Base-by-base conservation (phyloP, 2,888 invertebrate genomes). In the Drosophila nigricruria region DNA sequence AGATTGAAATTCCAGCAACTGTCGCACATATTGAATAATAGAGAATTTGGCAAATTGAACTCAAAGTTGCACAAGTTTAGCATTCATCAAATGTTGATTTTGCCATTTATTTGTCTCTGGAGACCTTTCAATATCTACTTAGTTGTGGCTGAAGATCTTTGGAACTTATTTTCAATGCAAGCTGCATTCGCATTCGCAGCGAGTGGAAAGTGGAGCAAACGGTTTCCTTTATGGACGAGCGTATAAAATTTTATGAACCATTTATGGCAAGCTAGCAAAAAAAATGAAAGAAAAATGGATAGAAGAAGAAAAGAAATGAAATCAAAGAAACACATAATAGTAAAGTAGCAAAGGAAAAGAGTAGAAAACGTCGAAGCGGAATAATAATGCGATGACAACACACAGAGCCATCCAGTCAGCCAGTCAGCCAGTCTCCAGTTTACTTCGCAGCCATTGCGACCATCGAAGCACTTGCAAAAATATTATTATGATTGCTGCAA, bases 191-290 rank as follows among this genome's bases (percentile, higher is more conserved):
- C 54, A 72, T 40, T 20, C 6, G 56, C 54, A 72, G 57, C 47
- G 58, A 67, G 74, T 70, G 81, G 79, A 79, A 80, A 79, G 80
- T 77, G 72, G 77, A 82, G 80, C 82, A 81, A 81, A 73, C 76
- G 64, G 82, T 82, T 82, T 82, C 76, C 80, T 81, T 81, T 81
- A 82, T 81, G 67, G 80, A 81, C 68, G 80, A 75, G 81, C 80
- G 53, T 77, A 82, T 81, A 82, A 81, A 81, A 81, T 80, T 81
- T 81, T 82, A 81, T 80, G 82, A 80, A 74, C 77, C 82, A 81
- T 81, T 81, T 82, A 80, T 81, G 83, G 81, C 81, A 61, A 78
- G 72, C 59, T 52, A 25, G 6, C 9, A 43, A 23, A 10, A 9
- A 38, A 45, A 10, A 52, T 63, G 69, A 64, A 58, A 42, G 20